Evolutionary conservation across 2,888 invertebrate species (phyloP).

Genomic region (Morinoia aosen): DNA sequence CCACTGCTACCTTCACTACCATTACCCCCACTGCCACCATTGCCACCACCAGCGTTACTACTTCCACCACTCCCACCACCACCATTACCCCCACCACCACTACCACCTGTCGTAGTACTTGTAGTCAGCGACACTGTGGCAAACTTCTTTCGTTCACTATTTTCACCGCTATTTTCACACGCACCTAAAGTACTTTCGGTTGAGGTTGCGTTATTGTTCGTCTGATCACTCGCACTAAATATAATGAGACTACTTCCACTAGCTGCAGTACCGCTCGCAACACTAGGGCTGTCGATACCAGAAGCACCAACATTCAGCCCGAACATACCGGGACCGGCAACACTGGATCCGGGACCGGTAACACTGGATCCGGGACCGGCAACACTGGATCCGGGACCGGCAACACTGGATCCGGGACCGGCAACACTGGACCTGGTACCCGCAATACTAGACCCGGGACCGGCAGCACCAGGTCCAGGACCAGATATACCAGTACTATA

Average conservation of each 20-base stretch:
- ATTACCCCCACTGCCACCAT: neutral
- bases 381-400: neutral
- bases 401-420: no score
- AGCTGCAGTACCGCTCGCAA: neutral
- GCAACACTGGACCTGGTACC: no score
- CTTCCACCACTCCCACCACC: neutral
- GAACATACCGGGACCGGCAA: neutral
- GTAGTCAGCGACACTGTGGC: neutral
- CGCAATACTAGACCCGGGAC: no score
- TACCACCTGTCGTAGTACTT: constrained; percentile 42
- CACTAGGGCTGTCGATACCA: neutral
- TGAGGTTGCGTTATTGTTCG: neutral
- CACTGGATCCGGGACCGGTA: neutral
- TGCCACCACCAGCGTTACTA: neutral
- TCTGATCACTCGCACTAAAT: constrained; percentile 5
- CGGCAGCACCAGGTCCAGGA: no score
- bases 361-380: neutral
- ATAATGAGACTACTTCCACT: neutral
- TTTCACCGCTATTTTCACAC: neutral
- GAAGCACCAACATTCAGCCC: neutral
- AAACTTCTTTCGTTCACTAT: neutral
- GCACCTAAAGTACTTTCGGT: neutral
- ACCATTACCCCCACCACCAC: neutral
- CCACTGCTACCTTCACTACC: neutral
- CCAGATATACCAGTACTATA: constrained; percentile 36